Evolutionary conservation across 2,888 invertebrate species (phyloP), one percentile per base, ranked within the genome.

Genomic region (Sinhomidia bicolor): DNA sequence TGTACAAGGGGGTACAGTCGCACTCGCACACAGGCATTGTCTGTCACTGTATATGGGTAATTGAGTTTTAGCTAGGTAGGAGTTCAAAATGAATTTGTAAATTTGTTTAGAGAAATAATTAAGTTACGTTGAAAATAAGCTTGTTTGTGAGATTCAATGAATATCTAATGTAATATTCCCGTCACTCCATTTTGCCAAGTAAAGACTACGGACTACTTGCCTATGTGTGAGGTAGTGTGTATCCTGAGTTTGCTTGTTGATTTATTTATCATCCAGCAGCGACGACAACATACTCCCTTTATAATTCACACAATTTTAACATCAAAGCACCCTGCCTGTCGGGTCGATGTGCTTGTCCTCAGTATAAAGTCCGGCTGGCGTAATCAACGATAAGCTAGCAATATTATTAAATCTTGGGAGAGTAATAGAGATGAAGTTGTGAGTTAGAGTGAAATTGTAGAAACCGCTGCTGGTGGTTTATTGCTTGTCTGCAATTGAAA

Each of bases 401-500:
- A 23, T 23, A 23, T 44, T 71, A 71, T 71, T 44, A 71, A 71
- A 71, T 23, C 23, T 71, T 14, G 0, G 71, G n/a, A n/a, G n/a
- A n/a, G n/a, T n/a, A n/a, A n/a, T n/a, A n/a, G n/a, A n/a, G n/a
- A 23, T 0, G 6, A 10, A 71, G 29, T 71, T 71, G 20, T 41
- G 23, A 23, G 41, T 44, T 41, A 71, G 44, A 9, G 17, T 68
- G 68, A 71, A 71, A 71, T 71, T 44, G 71, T 20, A 23, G 26
- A 71, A 71, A 71, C 44, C 71, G 44, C 71, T n/a, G n/a, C n/a
- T n/a, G n/a, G n/a, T n/a, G n/a, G n/a, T n/a, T 71, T 44, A 20
- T 44, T 71, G 23, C 41, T 71, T 14, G 5, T 71, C 44, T 1
- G 1, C 44, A 12, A 20, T 71, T 71, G 44, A 71, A 44, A 71